phyloP scores from a whole-genome alignment of 2,113 vertebrate species.

The Mus spicilegus region DNA sequence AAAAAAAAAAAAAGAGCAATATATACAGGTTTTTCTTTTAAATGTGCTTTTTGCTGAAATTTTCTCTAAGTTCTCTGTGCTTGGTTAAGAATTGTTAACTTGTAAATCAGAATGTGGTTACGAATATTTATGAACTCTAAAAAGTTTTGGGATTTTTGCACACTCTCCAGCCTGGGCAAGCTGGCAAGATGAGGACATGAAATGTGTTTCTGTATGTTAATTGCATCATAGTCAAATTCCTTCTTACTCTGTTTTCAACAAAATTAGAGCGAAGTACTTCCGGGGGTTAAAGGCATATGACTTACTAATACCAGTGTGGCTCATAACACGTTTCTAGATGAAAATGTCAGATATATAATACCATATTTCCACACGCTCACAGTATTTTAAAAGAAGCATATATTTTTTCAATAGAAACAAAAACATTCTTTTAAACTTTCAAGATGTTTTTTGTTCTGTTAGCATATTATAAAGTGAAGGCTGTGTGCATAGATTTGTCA shows the following conservation, averaged over 20 bases:
- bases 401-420: constrained; percentile 79
- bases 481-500: constrained; percentile 57
- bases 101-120: constrained; percentile 80
- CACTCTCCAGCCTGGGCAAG: constrained; percentile 78
- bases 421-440: constrained; percentile 76
- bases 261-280: constrained; percentile 83
- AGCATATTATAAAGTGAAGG: constrained; percentile 67
- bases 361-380: constrained; percentile 82
- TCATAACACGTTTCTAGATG: constrained; percentile 85
- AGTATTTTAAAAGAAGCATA: constrained; percentile 84
- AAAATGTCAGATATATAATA: constrained; percentile 86
- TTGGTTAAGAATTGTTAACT: constrained; percentile 80
- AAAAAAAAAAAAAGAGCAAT: background rate
- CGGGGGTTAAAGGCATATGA: constrained; percentile 84
- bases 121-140: constrained; percentile 84
- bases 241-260: constrained; percentile 82
- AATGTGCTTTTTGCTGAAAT: constrained; percentile 72
- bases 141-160: constrained; percentile 85
- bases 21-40: background rate
- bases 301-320: constrained; percentile 86
- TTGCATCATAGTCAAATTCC: constrained; percentile 74
- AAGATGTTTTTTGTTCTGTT: constrained; percentile 79
- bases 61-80: constrained; percentile 79
- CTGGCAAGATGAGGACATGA: constrained; percentile 75
- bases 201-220: constrained; percentile 84